Evolutionary conservation across 1,140 invertebrate species (phyloP).

Genomic region (Campodea augens): DNA sequence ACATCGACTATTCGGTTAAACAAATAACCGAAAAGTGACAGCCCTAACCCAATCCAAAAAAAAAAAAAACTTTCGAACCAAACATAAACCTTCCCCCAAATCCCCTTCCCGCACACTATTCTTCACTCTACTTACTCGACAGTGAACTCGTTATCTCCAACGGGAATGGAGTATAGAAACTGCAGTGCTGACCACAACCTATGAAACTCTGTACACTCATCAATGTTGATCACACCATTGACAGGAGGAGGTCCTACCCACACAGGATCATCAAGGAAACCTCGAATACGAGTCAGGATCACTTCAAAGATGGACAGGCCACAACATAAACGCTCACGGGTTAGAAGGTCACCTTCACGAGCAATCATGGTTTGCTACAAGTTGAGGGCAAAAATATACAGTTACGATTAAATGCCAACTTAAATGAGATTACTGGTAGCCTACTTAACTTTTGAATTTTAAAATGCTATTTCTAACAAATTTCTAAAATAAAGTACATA

Average conservation of each 20-base stretch:
- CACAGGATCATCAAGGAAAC: conserved; percentile 67
- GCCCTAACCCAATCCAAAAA: too few species aligned
- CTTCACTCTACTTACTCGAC: conserved; percentile 93
- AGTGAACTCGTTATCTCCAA: conserved; percentile 91
- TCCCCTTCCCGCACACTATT: too few species aligned
- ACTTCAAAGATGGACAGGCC: conserved; percentile 97
- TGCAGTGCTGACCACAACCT: conserved; percentile 94
- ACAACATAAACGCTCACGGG: conserved; percentile 90
- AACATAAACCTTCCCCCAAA: too few species aligned
- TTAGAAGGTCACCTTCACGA: conserved; percentile 85
- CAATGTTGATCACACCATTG: conserved; percentile 87
- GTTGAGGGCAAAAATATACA: conserved; percentile 9
- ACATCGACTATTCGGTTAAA: too few species aligned
- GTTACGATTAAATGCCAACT: conserved; percentile 6
- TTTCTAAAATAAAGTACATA: conserved; percentile 3
- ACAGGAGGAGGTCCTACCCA: conserved; percentile 78
- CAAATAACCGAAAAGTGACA: too few species aligned
- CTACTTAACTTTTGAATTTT: conserved; percentile 2
- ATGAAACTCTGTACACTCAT: conserved; percentile 96
- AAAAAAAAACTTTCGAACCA: too few species aligned
- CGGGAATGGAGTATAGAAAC: conserved; percentile 95
- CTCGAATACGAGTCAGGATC: conserved; percentile 65
- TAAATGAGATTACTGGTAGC: background rate
- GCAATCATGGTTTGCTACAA: conserved; percentile 75
- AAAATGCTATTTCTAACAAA: conserved; percentile 9